These are phyloP conservation scores for Pteropus alecto DNA, from an alignment of 2,113 vertebrate genomes.

Conservation along the genomic window DNA sequence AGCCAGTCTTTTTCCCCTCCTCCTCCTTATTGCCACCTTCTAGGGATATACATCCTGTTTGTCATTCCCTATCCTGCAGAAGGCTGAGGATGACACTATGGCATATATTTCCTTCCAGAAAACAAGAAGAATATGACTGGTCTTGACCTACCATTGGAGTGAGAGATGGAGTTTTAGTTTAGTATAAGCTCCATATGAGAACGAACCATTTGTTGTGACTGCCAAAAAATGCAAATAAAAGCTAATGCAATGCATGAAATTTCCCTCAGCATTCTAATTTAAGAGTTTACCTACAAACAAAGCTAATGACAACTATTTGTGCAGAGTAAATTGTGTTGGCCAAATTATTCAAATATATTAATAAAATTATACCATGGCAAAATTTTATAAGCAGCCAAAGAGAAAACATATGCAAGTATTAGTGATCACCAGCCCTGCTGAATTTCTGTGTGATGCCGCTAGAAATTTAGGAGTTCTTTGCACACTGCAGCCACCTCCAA, in stretches of 20 bases:
- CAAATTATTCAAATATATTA: constrained; percentile 67
- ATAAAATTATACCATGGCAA: constrained; percentile 52
- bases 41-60: not conserved
- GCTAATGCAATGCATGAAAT: constrained; percentile 27
- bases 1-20: not conserved
- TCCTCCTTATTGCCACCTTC: not conserved
- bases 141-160: not conserved
- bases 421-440: not conserved
- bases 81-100: not conserved
- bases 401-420: constrained; percentile 32
- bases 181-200: not conserved
- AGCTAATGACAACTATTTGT: constrained; percentile 66
- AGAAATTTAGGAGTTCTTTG: not conserved
- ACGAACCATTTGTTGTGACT: not conserved
- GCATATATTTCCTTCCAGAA: not conserved
- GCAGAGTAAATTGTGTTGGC: constrained; percentile 64
- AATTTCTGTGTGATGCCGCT: not conserved
- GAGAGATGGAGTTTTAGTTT: not conserved
- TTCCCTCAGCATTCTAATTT: constrained; percentile 55
- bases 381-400: constrained; percentile 44
- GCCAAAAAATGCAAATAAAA: constrained; percentile 54
- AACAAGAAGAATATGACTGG: not conserved
- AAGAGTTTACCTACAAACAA: constrained; percentile 58
- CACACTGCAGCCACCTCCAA: not conserved
- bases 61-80: not conserved